Evolutionary conservation across 2,797 vertebrate genomes (phyloP).

Genomic region (Microcaecilia unicolor): DNA sequence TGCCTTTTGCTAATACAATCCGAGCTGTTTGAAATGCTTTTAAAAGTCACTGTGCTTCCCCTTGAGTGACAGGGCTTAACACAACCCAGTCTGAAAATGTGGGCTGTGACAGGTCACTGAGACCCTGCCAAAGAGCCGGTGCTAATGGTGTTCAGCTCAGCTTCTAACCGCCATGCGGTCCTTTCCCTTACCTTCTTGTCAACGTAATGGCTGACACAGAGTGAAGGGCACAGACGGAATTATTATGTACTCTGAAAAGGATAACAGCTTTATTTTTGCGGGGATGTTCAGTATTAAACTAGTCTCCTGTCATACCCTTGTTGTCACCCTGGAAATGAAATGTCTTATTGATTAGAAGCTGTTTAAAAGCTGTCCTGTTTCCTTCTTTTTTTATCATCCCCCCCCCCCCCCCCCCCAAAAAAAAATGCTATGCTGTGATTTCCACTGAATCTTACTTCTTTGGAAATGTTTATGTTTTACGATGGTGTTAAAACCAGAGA

Average conservation of each 20-base stretch:
- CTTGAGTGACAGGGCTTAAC: background rate
- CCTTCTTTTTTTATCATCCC: background rate
- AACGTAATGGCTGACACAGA: conserved; percentile 27
- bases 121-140: conserved; percentile 1
- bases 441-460: too few relatives aligned
- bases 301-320: conserved; percentile 27
- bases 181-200: conserved; percentile 32
- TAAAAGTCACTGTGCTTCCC: background rate
- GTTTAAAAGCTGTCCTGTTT: conserved; percentile 4
- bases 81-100: too few relatives aligned
- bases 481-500: too few relatives aligned
- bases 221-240: conserved; percentile 37
- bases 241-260: conserved; percentile 33
- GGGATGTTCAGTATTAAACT: conserved; percentile 26
- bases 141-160: conserved; percentile 20
- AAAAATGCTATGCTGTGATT: too few relatives aligned
- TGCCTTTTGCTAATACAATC: too few relatives aligned
- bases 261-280: conserved; percentile 38
- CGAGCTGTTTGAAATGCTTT: background rate
- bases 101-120: conserved; percentile 15
- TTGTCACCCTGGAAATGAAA: conserved; percentile 28
- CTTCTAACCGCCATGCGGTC: conserved; percentile 5
- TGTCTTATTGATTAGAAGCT: conserved; percentile 11
- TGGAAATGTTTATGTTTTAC: too few relatives aligned
- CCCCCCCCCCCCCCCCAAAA: background rate